These are phyloP conservation scores for Tigriopus japonicus DNA, from an alignment of 1,140 invertebrate genomes.

Conservation along the genomic window DNA sequence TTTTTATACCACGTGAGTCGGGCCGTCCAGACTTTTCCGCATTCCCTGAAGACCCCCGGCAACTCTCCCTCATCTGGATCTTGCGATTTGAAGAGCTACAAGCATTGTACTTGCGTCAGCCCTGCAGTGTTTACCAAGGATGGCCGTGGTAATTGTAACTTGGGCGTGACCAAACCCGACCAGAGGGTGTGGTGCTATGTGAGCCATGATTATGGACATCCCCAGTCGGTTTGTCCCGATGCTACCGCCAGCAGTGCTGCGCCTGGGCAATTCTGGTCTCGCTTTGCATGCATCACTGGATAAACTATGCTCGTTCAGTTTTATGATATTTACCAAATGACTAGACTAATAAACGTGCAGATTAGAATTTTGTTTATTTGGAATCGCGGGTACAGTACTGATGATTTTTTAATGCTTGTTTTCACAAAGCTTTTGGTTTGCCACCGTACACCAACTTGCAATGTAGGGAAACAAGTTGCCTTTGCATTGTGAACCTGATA, in stretches of 20 bases:
- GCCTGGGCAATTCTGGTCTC: constrained; percentile 9
- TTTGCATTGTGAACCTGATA: too few relatives aligned
- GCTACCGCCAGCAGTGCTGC: neutral
- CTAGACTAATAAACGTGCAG: too few relatives aligned
- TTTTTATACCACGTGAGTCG: too few relatives aligned
- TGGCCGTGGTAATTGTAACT: constrained; percentile 12
- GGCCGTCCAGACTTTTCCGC: too few relatives aligned
- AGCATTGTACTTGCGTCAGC: neutral
- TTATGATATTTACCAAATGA: neutral
- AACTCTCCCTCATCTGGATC: neutral
- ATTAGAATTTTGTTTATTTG: too few relatives aligned
- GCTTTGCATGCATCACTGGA: constrained; percentile 8
- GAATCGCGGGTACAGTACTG: too few relatives aligned
- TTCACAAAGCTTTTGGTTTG: too few relatives aligned
- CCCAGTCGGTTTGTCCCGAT: constrained; percentile 5
- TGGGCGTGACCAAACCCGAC: constrained; percentile 5
- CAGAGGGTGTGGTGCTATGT: constrained; percentile 13
- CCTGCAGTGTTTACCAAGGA: constrained; percentile 5
- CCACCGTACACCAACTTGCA: too few relatives aligned
- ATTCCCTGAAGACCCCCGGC: too few relatives aligned
- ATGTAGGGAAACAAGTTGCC: too few relatives aligned
- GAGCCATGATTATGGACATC: neutral
- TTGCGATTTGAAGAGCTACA: neutral
- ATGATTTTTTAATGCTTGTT: too few relatives aligned
- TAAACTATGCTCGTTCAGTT: neutral